Evolutionary conservation across 1,140 invertebrate genomes (phyloP).

Genomic region (Zaprionus camerounensis): DNA sequence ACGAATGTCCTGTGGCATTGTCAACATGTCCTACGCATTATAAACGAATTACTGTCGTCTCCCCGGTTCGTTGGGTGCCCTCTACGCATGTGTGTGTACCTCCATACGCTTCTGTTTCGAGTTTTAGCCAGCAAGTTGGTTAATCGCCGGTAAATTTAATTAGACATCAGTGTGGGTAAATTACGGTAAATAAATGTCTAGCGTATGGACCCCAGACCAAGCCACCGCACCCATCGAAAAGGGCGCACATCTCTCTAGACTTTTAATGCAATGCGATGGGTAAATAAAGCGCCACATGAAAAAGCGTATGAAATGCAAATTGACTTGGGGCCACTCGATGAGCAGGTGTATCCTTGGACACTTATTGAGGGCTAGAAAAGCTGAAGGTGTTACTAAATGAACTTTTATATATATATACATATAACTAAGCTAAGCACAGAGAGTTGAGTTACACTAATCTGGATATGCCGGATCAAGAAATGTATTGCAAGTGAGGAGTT

Average conservation of each 20-base stretch:
- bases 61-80: slow-evolving; percentile 17
- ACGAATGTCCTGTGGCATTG: slow-evolving; percentile 82
- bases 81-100: slow-evolving; percentile 6
- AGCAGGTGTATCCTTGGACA: background rate
- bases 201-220: slow-evolving; percentile 37
- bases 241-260: slow-evolving; percentile 14
- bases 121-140: slow-evolving; percentile 77
- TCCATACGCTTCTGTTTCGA: slow-evolving; percentile 59
- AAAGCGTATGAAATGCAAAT: slow-evolving; percentile 47
- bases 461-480: too few species aligned
- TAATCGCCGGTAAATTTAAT: slow-evolving; percentile 83
- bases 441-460: too few species aligned
- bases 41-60: slow-evolving; percentile 83
- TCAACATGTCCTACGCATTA: slow-evolving; percentile 83
- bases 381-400: too few species aligned
- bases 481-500: too few species aligned
- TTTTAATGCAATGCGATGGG: slow-evolving; percentile 51
- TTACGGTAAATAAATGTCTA: slow-evolving; percentile 80
- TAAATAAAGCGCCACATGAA: slow-evolving; percentile 41
- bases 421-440: too few species aligned
- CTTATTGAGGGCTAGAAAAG: background rate
- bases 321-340: slow-evolving; percentile 22
- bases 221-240: background rate
- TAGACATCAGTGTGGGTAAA: slow-evolving; percentile 74
- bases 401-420: too few species aligned